Evolutionary conservation across 2,113 vertebrate genomes (phyloP), one percentile per base, ranked within the genome.

Genomic region (Pongo pygmaeus): DNA sequence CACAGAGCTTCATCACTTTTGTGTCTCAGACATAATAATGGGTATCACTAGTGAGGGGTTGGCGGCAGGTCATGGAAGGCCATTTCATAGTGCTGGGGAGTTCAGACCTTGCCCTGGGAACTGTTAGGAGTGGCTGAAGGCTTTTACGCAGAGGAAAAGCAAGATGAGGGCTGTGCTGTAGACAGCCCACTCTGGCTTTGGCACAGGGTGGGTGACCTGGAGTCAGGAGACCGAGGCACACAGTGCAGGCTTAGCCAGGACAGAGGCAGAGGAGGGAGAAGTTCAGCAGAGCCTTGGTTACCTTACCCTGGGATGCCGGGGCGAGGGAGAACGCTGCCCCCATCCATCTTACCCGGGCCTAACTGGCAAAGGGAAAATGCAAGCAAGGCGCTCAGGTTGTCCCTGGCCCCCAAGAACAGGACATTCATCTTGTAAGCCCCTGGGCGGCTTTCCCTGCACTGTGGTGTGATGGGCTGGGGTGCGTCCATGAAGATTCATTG

Each of bases 101-200:
- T 46, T 89, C 1, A 95, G 86, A 40, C 30, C 59, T 86, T 72
- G 25, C 84, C 55, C 50, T 48, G 30, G 32, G 83, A n/a, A 48
- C 48, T 2, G 1, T 13, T 35, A 40, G 30, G 87, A 48, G 52
- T 8, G 4, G 0, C 0, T 12, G 20, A 35, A 32, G 11, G 70
- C 16, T 72, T 84, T 75, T 38, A 52, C 43, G 55, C 32, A 32
- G 64, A 78, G 70, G 72, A 32, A 83, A 84, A 69, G 35, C 69
- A 40, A 38, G n/a, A 5, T 16, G 80, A 48, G 74, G 38, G 75
- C 61, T 52, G 70, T 72, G 20, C 46, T 61, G 2, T 38, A 18
- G 32, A 32, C 4, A 6, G 72, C 61, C 12, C 4, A 0, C 16
- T 35, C 50, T 27, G 48, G 35, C 86, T 92, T 78, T 27, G 70